Conservation (phyloP, 2,113 vertebrate species). For the Pangasianodon gigas region DNA sequence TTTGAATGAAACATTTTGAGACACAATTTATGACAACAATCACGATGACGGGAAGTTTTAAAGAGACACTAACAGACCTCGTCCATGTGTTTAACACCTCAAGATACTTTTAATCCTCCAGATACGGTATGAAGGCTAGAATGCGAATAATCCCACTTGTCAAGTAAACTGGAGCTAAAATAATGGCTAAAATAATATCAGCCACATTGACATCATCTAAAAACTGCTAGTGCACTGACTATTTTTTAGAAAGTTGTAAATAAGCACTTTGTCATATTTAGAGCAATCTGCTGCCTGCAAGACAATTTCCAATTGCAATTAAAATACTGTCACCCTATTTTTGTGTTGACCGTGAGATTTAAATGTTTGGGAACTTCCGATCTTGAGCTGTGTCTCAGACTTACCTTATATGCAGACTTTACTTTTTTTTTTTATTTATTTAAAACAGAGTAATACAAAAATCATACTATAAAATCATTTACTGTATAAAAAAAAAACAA, state of each 20-base stretch:
- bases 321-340: neutral
- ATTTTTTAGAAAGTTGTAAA: neutral
- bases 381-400: neutral
- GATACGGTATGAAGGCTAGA: neutral
- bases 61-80: neutral
- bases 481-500: neutral
- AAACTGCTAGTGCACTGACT: neutral
- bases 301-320: neutral
- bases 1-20: neutral
- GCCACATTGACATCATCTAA: neutral
- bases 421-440: neutral
- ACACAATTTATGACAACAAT: neutral
- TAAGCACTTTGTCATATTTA: neutral
- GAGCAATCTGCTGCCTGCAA: neutral
- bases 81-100: neutral
- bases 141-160: neutral
- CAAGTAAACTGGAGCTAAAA: neutral
- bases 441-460: neutral
- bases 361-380: neutral
- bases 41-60: neutral
- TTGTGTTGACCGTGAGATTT: neutral
- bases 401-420: neutral
- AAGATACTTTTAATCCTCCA: neutral
- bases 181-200: neutral
- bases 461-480: neutral